Evolutionary conservation across 2,888 invertebrate genomes (phyloP).

Genomic region (Drosophila prolongata): DNA sequence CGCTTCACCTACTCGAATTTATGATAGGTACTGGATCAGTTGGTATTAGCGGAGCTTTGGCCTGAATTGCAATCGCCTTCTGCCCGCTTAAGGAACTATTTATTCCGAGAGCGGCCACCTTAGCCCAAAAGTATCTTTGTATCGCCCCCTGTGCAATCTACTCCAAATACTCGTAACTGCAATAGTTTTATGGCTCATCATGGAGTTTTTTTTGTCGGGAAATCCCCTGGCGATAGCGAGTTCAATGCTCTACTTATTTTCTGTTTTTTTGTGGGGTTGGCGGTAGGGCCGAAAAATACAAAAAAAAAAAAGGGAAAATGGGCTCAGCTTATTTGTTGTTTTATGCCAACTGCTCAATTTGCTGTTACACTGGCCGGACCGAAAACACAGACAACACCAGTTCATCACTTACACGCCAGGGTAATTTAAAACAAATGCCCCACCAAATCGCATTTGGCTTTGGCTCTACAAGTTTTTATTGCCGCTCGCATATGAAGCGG

Average conservation of each 20-base stretch:
- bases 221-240: conserved; percentile 37
- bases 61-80: conserved; percentile 25
- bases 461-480: conserved; percentile 69
- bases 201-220: conserved; percentile 13
- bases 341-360: conserved; percentile 61
- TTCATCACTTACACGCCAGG: conserved; percentile 81
- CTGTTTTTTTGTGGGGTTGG: not conserved
- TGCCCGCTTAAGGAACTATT: conserved; percentile 17
- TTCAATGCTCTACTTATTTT: conserved; percentile 58
- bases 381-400: conserved; percentile 31
- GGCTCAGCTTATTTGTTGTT: conserved; percentile 32
- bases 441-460: conserved; percentile 75
- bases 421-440: conserved; percentile 80
- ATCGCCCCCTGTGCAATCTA: conserved; percentile 36
- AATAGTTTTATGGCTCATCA: conserved; percentile 72
- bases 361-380: conserved; percentile 41
- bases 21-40: conserved; percentile 27
- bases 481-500: conserved; percentile 57
- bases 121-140: conserved; percentile 32
- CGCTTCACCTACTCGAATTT: conserved; percentile 6
- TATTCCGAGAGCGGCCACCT: conserved; percentile 6
- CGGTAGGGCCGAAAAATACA: not conserved
- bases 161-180: conserved; percentile 42
- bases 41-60: conserved; percentile 18
- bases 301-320: not conserved